Evolutionary conservation across 2,888 invertebrate species (phyloP).

Genomic region (Cataglyphis rosenhaueri): DNA sequence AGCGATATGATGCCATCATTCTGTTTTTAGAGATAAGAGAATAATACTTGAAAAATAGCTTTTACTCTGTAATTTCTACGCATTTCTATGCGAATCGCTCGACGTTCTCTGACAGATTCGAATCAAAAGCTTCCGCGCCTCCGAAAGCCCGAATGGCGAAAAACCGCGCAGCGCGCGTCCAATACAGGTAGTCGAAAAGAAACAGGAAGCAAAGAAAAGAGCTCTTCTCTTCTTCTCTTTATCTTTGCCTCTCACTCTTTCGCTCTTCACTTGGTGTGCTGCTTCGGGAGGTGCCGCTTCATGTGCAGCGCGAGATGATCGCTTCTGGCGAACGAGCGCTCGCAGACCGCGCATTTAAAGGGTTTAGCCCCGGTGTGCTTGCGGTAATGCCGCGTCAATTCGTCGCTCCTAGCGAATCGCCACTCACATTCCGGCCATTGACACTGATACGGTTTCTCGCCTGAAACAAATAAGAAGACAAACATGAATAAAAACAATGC

Average conservation of each 20-base stretch:
- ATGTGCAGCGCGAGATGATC: conserved; percentile 98
- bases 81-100: neutral
- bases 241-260: neutral
- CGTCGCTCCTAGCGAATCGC: conserved; percentile 98
- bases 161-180: conserved; percentile 33
- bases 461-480: conserved; percentile 86
- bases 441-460: conserved; percentile 99
- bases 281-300: conserved; percentile 98
- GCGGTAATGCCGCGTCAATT: conserved; percentile 97
- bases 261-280: conserved; percentile 89
- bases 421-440: conserved; percentile 99
- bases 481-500: conserved; percentile 9
- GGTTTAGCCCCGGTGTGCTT: conserved; percentile 99
- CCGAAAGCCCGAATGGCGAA: conserved; percentile 38
- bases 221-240: neutral
- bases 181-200: conserved; percentile 43
- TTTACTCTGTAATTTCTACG: neutral
- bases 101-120: neutral
- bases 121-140: conserved; percentile 16
- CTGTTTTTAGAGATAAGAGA: neutral
- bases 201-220: conserved; percentile 33
- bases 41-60: neutral
- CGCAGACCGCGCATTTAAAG: conserved; percentile 98
- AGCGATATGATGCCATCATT: neutral
- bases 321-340: conserved; percentile 97